Conservation (phyloP, 2,113 vertebrate species). For the Myrmophylax atrothorax region DNA sequence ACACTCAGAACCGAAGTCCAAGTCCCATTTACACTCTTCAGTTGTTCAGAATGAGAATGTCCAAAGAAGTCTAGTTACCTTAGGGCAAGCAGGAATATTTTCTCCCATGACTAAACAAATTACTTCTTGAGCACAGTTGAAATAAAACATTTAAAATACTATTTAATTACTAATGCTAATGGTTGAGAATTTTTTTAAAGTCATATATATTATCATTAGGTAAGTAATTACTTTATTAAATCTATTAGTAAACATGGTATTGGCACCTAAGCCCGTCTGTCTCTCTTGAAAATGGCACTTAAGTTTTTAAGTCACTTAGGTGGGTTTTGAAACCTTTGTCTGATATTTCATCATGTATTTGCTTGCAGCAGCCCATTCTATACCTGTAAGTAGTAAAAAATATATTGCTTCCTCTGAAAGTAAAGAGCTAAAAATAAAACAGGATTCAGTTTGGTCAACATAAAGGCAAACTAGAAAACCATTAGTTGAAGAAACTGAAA, state of each 20-base stretch:
- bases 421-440: slow-evolving; percentile 14
- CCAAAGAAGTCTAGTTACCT: background rate
- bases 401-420: background rate
- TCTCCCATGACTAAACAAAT: background rate
- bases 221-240: background rate
- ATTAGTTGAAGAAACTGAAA: background rate
- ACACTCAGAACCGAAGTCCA: background rate
- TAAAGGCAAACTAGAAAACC: background rate
- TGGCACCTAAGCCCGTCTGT: background rate
- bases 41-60: background rate
- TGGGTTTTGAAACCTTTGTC: background rate
- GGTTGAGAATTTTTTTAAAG: background rate
- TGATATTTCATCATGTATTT: background rate
- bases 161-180: slow-evolving; percentile 25
- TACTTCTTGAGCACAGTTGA: background rate
- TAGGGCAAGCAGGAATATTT: background rate
- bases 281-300: background rate
- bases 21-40: background rate
- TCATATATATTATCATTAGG: fast-evolving
- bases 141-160: slow-evolving; percentile 45
- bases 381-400: slow-evolving; percentile 26
- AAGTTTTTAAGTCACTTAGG: background rate
- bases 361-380: background rate
- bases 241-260: background rate
- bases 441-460: background rate